phyloP scores from a whole-genome alignment of 2,797 vertebrate species.

The Caiman crocodilus region DNA sequence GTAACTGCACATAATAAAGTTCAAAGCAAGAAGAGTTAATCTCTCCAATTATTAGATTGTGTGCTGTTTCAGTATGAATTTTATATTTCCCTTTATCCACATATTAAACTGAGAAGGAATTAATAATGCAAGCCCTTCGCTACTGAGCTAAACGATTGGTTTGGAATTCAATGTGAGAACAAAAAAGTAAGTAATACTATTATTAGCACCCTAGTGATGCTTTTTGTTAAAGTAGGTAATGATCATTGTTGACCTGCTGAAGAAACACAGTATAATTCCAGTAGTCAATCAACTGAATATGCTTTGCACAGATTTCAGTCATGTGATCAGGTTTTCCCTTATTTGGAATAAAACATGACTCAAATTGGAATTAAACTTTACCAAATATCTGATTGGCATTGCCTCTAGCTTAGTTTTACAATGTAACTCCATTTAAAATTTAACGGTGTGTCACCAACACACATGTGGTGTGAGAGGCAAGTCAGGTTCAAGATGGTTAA shows the following conservation, averaged over 20 bases:
- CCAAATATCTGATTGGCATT: accelerated
- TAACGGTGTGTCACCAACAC: accelerated
- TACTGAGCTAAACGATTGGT: background rate
- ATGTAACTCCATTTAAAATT: background rate
- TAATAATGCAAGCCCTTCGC: background rate
- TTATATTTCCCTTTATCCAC: accelerated
- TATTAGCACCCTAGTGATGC: background rate
- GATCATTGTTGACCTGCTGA: background rate
- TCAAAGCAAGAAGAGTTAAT: slow-evolving; percentile 50
- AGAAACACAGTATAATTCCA: background rate
- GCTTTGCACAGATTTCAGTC: background rate
- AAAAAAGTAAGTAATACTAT: background rate
- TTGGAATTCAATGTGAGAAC: background rate
- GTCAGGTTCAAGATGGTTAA: accelerated
- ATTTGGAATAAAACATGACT: background rate
- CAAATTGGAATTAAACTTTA: background rate
- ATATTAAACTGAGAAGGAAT: slow-evolving; percentile 27
- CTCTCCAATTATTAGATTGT: background rate
- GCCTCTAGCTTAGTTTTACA: accelerated
- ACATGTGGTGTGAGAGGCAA: background rate
- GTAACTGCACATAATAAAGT: slow-evolving; percentile 1
- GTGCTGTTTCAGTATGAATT: background rate
- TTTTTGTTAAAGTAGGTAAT: slow-evolving; percentile 4
- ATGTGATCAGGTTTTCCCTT: background rate
- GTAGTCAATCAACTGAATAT: background rate